Conservation (phyloP, 2,113 vertebrate genomes). For the Rynchops niger region DNA sequence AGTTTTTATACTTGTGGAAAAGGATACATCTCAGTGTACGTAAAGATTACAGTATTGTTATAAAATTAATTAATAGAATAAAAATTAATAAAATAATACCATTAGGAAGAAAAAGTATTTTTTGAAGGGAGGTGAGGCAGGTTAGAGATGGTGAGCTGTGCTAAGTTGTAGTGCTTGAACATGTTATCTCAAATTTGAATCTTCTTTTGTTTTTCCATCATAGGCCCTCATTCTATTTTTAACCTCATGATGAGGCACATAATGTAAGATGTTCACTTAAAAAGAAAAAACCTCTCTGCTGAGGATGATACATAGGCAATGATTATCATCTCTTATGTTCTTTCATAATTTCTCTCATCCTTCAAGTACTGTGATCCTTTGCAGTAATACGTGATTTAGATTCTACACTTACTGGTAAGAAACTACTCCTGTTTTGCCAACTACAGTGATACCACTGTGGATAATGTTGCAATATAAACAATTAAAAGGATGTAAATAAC, state of each 20-base stretch:
- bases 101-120: background rate
- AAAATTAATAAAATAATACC: background rate
- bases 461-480: background rate
- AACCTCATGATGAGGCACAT: background rate
- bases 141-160: background rate
- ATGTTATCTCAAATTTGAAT: background rate
- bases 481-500: background rate
- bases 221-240: background rate
- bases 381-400: background rate
- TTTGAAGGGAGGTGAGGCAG: background rate
- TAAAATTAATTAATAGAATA: background rate
- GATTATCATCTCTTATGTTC: background rate
- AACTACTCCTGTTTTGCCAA: background rate
- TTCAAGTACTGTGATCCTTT: background rate
- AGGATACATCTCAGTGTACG: background rate
- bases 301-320: background rate
- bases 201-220: background rate
- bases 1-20: background rate
- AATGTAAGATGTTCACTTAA: conserved; percentile 13
- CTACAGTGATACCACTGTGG: background rate
- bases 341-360: conserved; percentile 16
- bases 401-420: background rate
- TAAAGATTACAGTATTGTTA: background rate
- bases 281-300: background rate
- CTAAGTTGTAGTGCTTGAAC: background rate